Evolutionary conservation across 2,797 vertebrate genomes (phyloP).

Genomic region (Leptodactylus fallax): DNA sequence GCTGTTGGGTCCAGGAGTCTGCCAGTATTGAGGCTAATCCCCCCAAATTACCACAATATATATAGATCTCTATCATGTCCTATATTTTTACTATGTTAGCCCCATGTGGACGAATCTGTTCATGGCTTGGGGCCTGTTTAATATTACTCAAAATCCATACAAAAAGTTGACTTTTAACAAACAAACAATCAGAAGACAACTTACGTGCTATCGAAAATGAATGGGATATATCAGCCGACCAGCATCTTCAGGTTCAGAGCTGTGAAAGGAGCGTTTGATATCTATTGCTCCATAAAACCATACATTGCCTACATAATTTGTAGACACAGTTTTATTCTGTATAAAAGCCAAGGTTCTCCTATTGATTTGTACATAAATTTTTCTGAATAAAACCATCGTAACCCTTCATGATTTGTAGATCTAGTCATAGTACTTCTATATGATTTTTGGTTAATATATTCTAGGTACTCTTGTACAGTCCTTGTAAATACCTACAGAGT

Average conservation of each 20-base stretch:
- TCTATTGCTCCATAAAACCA: constrained; percentile 12
- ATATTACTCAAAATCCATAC: neutral
- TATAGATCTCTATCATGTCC: no score
- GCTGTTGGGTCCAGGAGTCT: no score
- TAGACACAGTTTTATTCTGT: constrained; percentile 20
- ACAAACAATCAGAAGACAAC: neutral
- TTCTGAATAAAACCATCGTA: neutral
- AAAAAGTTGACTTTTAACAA: neutral
- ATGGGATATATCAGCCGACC: neutral
- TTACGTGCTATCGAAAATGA: neutral
- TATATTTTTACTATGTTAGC: neutral
- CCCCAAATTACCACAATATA: no score
- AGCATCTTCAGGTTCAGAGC: neutral
- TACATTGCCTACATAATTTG: constrained; percentile 15
- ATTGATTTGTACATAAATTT: constrained; percentile 26
- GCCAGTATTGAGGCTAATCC: no score
- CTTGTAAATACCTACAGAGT: neutral
- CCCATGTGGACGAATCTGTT: neutral
- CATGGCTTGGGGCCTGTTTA: neutral
- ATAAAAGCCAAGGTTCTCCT: constrained; percentile 22
- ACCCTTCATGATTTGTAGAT: constrained; percentile 10
- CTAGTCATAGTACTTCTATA: neutral
- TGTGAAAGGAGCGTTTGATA: constrained; percentile 6
- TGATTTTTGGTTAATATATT: constrained; percentile 4
- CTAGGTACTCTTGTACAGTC: neutral